Conservation (phyloP, 2,113 vertebrate genomes). For the Ciconia boyciana region DNA sequence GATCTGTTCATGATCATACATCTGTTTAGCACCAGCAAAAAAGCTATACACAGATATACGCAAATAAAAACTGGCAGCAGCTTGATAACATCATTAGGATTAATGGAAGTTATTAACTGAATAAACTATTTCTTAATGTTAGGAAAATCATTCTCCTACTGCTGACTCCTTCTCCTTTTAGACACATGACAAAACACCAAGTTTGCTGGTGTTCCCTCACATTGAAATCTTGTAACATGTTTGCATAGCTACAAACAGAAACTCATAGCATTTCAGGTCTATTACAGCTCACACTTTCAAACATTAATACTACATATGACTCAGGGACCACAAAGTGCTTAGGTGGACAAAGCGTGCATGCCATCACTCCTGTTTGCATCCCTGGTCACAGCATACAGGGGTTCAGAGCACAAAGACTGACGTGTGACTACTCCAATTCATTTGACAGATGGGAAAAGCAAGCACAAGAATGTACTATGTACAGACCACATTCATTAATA, state of each 20-base stretch:
- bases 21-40: background rate
- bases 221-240: background rate
- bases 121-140: background rate
- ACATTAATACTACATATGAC: background rate
- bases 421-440: background rate
- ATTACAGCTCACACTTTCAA: background rate
- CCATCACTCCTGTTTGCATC: background rate
- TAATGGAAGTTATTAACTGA: background rate
- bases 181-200: background rate
- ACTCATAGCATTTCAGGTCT: background rate
- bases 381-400: background rate
- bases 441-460: background rate
- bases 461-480: background rate
- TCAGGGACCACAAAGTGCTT: background rate
- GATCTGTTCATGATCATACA: background rate
- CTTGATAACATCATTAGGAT: background rate
- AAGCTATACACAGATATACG: background rate
- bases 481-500: slow-evolving; percentile 40
- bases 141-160: background rate
- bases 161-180: background rate
- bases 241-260: background rate
- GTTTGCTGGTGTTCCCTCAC: background rate
- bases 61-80: background rate
- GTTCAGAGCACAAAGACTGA: background rate
- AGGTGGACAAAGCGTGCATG: background rate